Conservation (phyloP, 2,797 vertebrate species). For the Chromis chromis region DNA sequence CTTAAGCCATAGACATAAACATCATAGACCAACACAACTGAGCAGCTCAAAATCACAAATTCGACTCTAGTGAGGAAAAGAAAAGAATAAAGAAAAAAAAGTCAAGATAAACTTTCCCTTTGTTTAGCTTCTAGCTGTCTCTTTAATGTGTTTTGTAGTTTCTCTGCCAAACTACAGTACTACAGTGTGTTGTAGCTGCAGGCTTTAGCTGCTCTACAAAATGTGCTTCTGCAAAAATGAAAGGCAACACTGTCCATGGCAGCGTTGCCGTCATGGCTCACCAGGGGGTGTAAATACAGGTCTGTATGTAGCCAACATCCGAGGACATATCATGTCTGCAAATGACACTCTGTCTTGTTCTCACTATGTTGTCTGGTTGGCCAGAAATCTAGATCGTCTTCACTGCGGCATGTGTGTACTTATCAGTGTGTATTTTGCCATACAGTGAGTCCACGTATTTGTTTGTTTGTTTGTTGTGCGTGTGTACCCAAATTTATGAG, state of each 20-base stretch:
- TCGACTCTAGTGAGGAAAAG: neutral
- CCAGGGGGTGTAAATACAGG: slow-evolving; percentile 11
- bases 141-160: neutral
- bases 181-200: neutral
- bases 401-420: slow-evolving; percentile 7
- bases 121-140: neutral
- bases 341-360: slow-evolving; percentile 66
- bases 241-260: slow-evolving; percentile 41
- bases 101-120: neutral
- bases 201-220: slow-evolving; percentile 36
- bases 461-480: neutral
- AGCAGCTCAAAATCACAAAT: neutral
- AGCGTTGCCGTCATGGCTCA: slow-evolving; percentile 25
- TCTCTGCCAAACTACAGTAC: neutral
- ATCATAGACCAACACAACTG: slow-evolving; percentile 23
- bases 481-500: neutral
- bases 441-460: neutral
- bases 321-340: slow-evolving; percentile 59
- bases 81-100: neutral
- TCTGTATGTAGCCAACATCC: slow-evolving; percentile 11
- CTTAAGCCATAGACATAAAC: slow-evolving; percentile 41
- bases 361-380: slow-evolving; percentile 67
- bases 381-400: slow-evolving; percentile 9
- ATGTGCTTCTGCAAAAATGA: slow-evolving; percentile 47
- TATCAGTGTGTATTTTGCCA: neutral